These are phyloP conservation scores for Drosophila mayaguana DNA, from an alignment of 2,888 invertebrate species.

Conservation along the genomic window DNA sequence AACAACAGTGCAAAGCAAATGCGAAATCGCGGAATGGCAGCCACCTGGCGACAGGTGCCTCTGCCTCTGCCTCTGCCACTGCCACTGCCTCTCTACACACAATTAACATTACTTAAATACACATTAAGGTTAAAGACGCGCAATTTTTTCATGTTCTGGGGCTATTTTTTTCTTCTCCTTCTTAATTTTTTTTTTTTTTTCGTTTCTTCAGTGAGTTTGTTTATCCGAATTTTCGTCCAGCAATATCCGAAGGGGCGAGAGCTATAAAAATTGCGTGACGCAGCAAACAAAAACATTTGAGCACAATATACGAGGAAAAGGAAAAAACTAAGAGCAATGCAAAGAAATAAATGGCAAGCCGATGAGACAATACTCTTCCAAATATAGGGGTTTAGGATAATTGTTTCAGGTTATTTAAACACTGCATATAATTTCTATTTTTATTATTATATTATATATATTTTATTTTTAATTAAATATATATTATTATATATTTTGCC, in stretches of 20 bases:
- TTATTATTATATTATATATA: no score
- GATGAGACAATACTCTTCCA: neutral
- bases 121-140: slow-evolving; percentile 81
- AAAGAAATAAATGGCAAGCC: no score
- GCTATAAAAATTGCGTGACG: slow-evolving; percentile 78
- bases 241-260: slow-evolving; percentile 30
- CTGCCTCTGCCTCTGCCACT: slow-evolving; percentile 28
- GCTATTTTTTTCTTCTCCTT: slow-evolving; percentile 58
- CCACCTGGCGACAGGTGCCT: slow-evolving; percentile 63
- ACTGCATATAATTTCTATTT: neutral
- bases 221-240: slow-evolving; percentile 55
- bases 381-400: no score
- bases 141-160: slow-evolving; percentile 75
- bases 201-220: slow-evolving; percentile 50
- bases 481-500: no score
- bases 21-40: slow-evolving; percentile 1
- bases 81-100: slow-evolving; percentile 35
- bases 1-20: slow-evolving; percentile 20
- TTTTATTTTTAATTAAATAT: no score
- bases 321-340: slow-evolving; percentile 4
- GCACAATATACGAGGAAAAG: slow-evolving; percentile 17
- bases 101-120: slow-evolving; percentile 83
- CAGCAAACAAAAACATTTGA: slow-evolving; percentile 69
- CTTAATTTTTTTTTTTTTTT: neutral
- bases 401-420: no score